Percentiles rank a stretch among this genome's conserved stretches.
Conservation (phyloP, 2,888 invertebrate genomes). For the Leistus spinibarbis region DNA sequence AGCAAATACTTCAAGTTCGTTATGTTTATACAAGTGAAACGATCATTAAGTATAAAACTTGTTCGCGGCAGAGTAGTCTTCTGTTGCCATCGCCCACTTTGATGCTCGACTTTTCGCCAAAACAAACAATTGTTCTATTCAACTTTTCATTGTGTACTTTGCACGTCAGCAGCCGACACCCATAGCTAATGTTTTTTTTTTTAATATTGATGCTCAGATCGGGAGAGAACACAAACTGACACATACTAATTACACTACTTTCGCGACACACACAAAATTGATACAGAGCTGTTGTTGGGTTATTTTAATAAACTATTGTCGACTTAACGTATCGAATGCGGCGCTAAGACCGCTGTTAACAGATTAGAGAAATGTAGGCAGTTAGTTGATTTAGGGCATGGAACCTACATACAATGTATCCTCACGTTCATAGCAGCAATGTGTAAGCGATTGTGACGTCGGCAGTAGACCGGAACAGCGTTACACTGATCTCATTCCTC, state of each 20-base stretch:
- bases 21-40: conserved; percentile 29
- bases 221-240: background rate
- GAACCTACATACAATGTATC: too few relatives aligned
- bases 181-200: background rate
- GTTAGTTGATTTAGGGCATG: too few relatives aligned
- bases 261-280: background rate
- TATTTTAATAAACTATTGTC: too few relatives aligned
- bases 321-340: too few relatives aligned
- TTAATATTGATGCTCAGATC: background rate
- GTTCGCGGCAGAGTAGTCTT: conserved; percentile 26
- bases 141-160: conserved; percentile 16
- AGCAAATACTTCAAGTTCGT: conserved; percentile 13
- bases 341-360: too few relatives aligned
- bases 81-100: conserved; percentile 2
- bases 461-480: too few relatives aligned
- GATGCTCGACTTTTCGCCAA: conserved; percentile 23
- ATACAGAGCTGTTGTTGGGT: too few relatives aligned
- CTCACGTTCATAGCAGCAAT: too few relatives aligned
- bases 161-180: background rate
- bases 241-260: background rate
- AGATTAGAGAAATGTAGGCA: too few relatives aligned
- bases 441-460: too few relatives aligned
- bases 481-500: too few relatives aligned
- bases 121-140: conserved; percentile 25
- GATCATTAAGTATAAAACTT: conserved; percentile 27